Evolutionary conservation across 2,888 invertebrate species (phyloP), one percentile per base, ranked within the genome.

Genomic region (Papilio gigon): DNA sequence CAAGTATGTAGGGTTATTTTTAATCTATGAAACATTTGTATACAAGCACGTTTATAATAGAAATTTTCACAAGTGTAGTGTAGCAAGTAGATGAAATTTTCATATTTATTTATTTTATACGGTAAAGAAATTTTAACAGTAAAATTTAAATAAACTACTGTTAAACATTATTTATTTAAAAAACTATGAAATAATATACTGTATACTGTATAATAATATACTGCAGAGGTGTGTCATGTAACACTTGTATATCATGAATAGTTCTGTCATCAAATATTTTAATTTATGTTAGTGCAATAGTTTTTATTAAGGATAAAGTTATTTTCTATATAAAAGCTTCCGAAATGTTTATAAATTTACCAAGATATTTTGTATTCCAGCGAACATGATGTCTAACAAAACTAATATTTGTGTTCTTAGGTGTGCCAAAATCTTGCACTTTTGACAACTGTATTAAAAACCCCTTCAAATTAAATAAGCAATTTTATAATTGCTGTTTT

Each of bases 211-310:
- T n/a, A n/a, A n/a, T n/a, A n/a, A 53, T n/a, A 53, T 27, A n/a
- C 5, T 14, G 14, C 27, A 27, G 47, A 47, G 22, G 4, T 22
- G 12, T 47, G 22, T 25, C 14, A 53, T 27, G 25, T 27, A 53
- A n/a, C 9, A 5, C n/a, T 53, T 27, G 8, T 53, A 53, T 8
- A 22, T 27, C 0, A 8, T 1, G 1, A 27, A n/a, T 53, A 53
- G 5, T 27, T 53, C 53, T 53, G 53, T 53, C 8, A 53, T 53
- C 3, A 53, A 53, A 27, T 27, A 53, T 53, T 47, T 47, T 1
- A 44, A 20, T 20, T n/a, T 6, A 50, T n/a, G 14, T 27, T 50
- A n/a, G n/a, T 14, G 8, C 4, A n/a, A 47, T 22, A 22, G n/a
- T 50, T 50, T 50, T 50, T 27, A 27, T 14, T 1, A 22, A 44